Evolutionary conservation across 2,888 invertebrate genomes (phyloP), one percentile per base, ranked within the genome.

Genomic region (Seira musarum): DNA sequence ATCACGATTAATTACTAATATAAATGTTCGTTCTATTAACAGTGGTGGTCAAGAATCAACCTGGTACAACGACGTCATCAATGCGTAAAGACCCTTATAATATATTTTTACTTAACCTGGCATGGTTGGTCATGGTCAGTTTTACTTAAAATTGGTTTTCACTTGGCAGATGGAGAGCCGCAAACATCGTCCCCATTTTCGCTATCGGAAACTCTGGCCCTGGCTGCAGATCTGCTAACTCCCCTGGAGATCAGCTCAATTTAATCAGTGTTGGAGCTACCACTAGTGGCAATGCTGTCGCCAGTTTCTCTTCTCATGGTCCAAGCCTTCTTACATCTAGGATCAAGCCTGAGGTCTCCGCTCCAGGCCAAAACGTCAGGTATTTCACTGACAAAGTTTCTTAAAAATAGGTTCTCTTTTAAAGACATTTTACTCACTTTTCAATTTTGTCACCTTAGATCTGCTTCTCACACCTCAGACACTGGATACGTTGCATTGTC

Each of bases 141-240:
- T n/a, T 40, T n/a, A 25, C 17, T 30, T 35, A 17, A n/a, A 30
- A 30, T 30, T n/a, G 40, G 8, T 15, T n/a, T n/a, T 13, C 5
- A 40, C 40, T 40, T 40, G 25, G n/a, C 25, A 65, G 65, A 40
- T 81, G 81, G 81, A 68, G 17, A 30, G 46, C 57, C 0, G 81
- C 77, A 6, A 35, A 25, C 53, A 81, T 81, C 17, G 65, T 73
- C 24, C 77, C 81, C 57, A 25, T 77, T 70, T 77, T 77, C 57
- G 82, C 84, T 15, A 81, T 79, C 46, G 84, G 84, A 65, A 84
- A 84, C 69, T 57, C 78, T 10, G 84, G 84, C 15, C 81, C 80
- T 15, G 49, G 30, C 21, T 84, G 84, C 68, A 22, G 80, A n/a
- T 49, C 77, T 30, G 81, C 78, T 10, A 78, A 77, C 53, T 77